A percentile compares a stretch with the other conserved stretches of the same genome.
Conservation (phyloP, 2,888 invertebrate species). For the Schizaphis graminum region DNA sequence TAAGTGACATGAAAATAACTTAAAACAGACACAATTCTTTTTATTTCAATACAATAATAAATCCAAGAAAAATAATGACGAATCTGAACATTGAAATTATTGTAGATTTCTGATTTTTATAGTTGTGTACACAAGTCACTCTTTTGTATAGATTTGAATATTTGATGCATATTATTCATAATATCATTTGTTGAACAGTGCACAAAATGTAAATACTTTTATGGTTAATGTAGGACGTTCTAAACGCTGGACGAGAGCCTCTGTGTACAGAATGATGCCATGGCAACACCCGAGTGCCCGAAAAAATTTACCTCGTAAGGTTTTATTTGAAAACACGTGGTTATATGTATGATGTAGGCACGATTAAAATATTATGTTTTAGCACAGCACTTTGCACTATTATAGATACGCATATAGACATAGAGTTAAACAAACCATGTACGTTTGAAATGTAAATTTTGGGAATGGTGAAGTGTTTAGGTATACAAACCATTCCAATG, state of each 20-base stretch:
- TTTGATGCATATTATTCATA: not conserved
- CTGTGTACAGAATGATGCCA: slow-evolving; percentile 63
- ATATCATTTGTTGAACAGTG: not conserved
- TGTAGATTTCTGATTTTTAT: not conserved
- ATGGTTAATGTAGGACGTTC: slow-evolving; percentile 64
- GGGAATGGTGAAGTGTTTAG: slow-evolving; percentile 9
- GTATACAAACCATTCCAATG: slow-evolving; percentile 29
- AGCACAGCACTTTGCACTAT: slow-evolving; percentile 58
- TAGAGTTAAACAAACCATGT: slow-evolving; percentile 13
- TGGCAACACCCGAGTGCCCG: slow-evolving; percentile 62
- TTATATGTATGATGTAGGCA: slow-evolving; percentile 11
- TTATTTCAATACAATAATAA: no score
- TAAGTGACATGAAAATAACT: not conserved
- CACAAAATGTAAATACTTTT: slow-evolving; percentile 57
- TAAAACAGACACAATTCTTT: no score
- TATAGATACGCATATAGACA: slow-evolving; percentile 23
- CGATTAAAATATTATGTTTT: slow-evolving; percentile 37
- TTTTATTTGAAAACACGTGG: slow-evolving; percentile 40
- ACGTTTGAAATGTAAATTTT: slow-evolving; percentile 33
- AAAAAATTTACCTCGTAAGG: slow-evolving; percentile 56
- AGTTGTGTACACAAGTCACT: not conserved
- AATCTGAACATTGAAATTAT: not conserved
- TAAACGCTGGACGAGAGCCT: slow-evolving; percentile 60
- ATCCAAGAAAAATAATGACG: not conserved
- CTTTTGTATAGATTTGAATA: not conserved